Evolutionary conservation across 2,797 vertebrate genomes (phyloP), one percentile per base, ranked within the genome.

Genomic region (Oceanodroma leucorhoa): DNA sequence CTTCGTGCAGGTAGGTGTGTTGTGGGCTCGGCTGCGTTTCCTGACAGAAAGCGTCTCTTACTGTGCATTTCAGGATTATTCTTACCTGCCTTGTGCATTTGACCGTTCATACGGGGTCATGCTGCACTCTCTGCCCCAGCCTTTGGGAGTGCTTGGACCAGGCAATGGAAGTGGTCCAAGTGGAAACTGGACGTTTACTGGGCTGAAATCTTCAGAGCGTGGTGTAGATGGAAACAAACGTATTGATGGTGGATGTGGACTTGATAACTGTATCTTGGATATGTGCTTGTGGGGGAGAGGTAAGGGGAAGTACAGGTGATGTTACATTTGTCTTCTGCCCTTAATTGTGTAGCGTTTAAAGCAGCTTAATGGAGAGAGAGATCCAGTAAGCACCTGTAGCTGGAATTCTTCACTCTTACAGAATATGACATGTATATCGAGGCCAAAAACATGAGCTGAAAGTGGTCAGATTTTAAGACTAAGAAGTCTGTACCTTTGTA

Each of bases 151-250:
- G 36, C 55, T 75, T 30, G 29, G 16, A 8, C 9, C 22, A n/a
- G 65, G 23, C 19, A 6, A 0, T 26, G 66, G n/a, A 81, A 55
- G 30, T 54, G 45, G 30, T 36, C 18, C 10, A 2, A 0, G 51
- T 73, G 55, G 71, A 53, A 77, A 23, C 3, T 6, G 23, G 27
- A 15, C 1, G 0, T 45, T 89, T 36, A 6, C 17, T 61, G 62
- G 32, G n/a, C 70, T 69, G 40, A 32, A 36, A 48, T 45, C 73
- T 50, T 67, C 27, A 22, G 21, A 1, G 0, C 2, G 1, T n/a
- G n/a, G 7, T n/a, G 17, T 30, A 15, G 46, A 2, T 57, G 17
- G 46, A 54, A 61, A 38, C 23, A 54, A 30, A 43, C 1, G 0
- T 20, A 3, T 3, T 45, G n/a, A 11, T 85, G 50, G 36, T 83